phyloP scores from a whole-genome alignment of 2,888 invertebrate species.

The Cataglyphis cursor region DNA sequence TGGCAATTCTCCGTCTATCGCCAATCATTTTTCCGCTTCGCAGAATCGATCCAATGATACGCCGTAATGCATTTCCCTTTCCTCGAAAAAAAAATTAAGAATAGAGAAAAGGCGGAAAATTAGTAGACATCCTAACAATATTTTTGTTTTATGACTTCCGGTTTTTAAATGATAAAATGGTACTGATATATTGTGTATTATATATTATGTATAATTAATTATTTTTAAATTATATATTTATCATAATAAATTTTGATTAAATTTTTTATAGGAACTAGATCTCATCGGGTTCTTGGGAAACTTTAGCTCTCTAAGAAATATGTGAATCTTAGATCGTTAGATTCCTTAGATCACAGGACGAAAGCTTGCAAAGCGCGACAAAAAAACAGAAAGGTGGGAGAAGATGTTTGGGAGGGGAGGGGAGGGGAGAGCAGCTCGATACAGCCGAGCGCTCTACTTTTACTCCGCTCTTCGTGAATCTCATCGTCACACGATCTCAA shows the following conservation, averaged over 20 bases:
- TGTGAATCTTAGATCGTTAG: background rate
- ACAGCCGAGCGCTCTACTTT: conserved; percentile 71
- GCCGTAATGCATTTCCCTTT: conserved; percentile 29
- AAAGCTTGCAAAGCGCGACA: background rate
- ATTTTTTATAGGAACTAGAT: background rate
- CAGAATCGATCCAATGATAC: conserved; percentile 17
- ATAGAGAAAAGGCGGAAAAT: conserved; percentile 10
- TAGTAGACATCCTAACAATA: conserved; percentile 5
- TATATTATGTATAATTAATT: background rate
- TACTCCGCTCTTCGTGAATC: conserved; percentile 70
- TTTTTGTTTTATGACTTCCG: background rate
- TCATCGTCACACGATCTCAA: conserved; percentile 34
- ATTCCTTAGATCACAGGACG: background rate
- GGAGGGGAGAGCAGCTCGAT: conserved; percentile 41
- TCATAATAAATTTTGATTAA: background rate
- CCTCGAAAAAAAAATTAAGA: background rate
- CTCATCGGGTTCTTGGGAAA: background rate
- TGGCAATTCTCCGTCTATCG: conserved; percentile 41
- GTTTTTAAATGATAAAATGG: background rate
- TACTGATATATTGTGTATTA: no score
- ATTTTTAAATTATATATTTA: no score
- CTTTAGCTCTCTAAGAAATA: background rate
- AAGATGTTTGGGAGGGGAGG: background rate
- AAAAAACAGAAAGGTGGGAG: background rate
- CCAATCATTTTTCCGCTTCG: conserved; percentile 46